A percentile compares a stretch with the other conserved stretches of the same genome.
phyloP scores from a whole-genome alignment of 2,113 vertebrate species.

The Cephalopterus ornatus region DNA sequence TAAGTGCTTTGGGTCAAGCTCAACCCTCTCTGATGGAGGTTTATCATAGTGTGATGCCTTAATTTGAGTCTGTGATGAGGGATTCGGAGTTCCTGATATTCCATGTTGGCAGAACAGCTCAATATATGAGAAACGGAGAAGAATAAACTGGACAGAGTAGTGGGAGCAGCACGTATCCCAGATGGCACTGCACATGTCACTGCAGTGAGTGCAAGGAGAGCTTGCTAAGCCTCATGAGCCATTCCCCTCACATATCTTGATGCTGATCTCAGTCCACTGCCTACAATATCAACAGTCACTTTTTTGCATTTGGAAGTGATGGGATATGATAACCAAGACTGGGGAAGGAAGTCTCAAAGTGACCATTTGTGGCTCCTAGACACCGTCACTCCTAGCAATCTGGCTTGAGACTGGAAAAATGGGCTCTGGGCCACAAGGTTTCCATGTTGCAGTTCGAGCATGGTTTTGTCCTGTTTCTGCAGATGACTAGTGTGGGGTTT shows the following conservation, averaged over 20 bases:
- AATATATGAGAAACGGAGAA: background rate
- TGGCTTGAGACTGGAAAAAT: background rate
- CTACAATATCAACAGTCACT: background rate
- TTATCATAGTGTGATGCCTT: background rate
- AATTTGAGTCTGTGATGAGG: background rate
- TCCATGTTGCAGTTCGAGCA: background rate
- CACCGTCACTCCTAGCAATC: background rate
- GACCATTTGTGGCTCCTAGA: background rate
- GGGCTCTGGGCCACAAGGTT: background rate
- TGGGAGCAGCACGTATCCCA: background rate
- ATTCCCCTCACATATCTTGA: background rate
- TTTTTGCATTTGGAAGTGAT: background rate
- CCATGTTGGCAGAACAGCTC: background rate
- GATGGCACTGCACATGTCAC: background rate
- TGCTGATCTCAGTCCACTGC: background rate
- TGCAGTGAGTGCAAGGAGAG: background rate
- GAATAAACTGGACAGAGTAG: background rate
- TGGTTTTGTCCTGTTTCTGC: background rate
- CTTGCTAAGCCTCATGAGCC: background rate
- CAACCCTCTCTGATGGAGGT: background rate
- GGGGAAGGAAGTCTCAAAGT: background rate
- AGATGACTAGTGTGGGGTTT: background rate
- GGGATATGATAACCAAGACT: background rate
- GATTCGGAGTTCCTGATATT: background rate
- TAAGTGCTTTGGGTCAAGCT: background rate